Evolutionary conservation across 2,113 vertebrate species (phyloP).

Genomic region (Bothrops jararaca): DNA sequence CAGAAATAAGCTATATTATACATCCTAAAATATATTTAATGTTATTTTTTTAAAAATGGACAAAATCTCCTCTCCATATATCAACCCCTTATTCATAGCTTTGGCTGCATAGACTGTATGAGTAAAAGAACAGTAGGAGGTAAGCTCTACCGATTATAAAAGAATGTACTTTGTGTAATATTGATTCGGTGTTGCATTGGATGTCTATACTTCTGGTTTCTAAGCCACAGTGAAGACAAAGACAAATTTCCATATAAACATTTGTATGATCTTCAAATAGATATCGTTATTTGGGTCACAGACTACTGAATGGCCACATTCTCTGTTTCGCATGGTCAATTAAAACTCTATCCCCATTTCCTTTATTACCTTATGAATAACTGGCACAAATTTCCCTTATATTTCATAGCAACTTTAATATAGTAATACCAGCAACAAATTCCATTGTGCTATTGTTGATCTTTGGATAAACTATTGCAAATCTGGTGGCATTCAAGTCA

Average conservation of each 20-base stretch:
- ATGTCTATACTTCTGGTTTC: background rate
- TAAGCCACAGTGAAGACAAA: background rate
- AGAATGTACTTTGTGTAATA: background rate
- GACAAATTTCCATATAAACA: background rate
- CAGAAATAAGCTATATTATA: background rate
- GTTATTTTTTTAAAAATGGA: background rate
- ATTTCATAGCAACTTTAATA: background rate
- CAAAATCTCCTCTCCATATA: background rate
- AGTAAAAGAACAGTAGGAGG: background rate
- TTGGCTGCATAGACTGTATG: background rate
- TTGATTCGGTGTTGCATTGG: background rate
- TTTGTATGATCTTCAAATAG: background rate
- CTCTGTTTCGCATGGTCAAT: background rate
- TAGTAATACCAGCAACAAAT: background rate
- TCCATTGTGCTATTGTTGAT: background rate
- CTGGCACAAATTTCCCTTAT: background rate
- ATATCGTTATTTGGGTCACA: background rate
- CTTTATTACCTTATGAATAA: background rate
- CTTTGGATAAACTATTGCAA: background rate
- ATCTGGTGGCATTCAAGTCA: background rate
- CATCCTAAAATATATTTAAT: background rate
- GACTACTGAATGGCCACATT: background rate
- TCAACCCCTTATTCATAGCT: background rate
- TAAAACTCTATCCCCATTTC: background rate
- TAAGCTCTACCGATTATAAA: background rate